phyloP scores from a whole-genome alignment of 1,140 invertebrate species.

The Cherax quadricarinatus region DNA sequence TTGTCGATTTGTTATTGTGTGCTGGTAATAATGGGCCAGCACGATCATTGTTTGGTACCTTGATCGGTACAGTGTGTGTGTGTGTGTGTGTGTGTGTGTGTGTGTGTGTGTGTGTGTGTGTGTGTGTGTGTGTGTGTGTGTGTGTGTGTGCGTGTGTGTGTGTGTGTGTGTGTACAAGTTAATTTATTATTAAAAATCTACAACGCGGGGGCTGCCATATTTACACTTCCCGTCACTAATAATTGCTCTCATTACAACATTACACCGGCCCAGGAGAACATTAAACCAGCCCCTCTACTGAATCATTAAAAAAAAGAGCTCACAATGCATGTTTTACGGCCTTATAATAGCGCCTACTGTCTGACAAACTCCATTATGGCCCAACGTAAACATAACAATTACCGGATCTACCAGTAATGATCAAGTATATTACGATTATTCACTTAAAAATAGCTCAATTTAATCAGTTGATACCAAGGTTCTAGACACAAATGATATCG shows the following conservation, averaged over 20 bases:
- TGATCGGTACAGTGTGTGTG: neutral
- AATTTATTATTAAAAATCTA: neutral
- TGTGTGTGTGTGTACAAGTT: constrained; percentile 4
- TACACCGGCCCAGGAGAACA: neutral
- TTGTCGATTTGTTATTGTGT: neutral
- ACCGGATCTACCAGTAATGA: neutral
- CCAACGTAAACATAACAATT: neutral
- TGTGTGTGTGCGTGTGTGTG: constrained; percentile 26
- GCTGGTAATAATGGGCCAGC: neutral
- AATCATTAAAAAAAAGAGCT: neutral
- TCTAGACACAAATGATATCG: too few relatives aligned
- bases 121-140: neutral
- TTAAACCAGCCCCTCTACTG: neutral
- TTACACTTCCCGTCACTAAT: neutral
- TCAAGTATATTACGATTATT: too few relatives aligned
- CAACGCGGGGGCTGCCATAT: neutral
- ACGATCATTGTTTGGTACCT: constrained; percentile 6
- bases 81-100: neutral
- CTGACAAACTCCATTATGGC: neutral
- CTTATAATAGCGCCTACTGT: neutral
- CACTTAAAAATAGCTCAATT: too few relatives aligned
- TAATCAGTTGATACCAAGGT: too few relatives aligned
- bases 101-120: constrained; percentile 7
- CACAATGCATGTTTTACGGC: neutral
- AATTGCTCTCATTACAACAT: neutral